Evolutionary conservation across 2,113 vertebrate genomes (phyloP).

Genomic region (Apteryx owenii): DNA sequence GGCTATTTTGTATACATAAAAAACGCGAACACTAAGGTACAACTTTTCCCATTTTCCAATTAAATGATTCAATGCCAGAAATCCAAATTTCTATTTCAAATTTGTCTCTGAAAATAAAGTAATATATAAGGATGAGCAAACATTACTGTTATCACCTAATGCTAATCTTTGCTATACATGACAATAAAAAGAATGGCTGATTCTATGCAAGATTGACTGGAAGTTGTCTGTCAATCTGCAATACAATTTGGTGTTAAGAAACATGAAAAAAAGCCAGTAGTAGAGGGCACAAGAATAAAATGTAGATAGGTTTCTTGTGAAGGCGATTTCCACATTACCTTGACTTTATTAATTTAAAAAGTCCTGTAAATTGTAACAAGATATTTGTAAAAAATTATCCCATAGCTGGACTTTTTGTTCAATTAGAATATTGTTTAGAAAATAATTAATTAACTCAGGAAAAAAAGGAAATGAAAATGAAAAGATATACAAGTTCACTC

Average conservation of each 20-base stretch:
- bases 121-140: background rate
- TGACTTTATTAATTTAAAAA: background rate
- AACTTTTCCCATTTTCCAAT: slow-evolving; percentile 7
- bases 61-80: background rate
- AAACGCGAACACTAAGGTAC: background rate
- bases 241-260: background rate
- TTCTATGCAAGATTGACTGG: background rate
- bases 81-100: background rate
- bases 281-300: background rate
- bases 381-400: background rate
- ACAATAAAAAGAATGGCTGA: background rate
- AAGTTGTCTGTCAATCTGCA: background rate
- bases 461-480: background rate
- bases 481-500: background rate
- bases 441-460: background rate
- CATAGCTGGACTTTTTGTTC: background rate
- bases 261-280: background rate
- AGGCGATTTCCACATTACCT: background rate
- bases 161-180: background rate
- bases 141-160: background rate
- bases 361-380: background rate
- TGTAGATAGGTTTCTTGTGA: background rate
- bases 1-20: slow-evolving; percentile 15
- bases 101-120: background rate
- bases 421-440: background rate